Evolutionary conservation across 2,888 invertebrate genomes (phyloP), one percentile per base, ranked within the genome.

Genomic region (Linnaemya vulpina): DNA sequence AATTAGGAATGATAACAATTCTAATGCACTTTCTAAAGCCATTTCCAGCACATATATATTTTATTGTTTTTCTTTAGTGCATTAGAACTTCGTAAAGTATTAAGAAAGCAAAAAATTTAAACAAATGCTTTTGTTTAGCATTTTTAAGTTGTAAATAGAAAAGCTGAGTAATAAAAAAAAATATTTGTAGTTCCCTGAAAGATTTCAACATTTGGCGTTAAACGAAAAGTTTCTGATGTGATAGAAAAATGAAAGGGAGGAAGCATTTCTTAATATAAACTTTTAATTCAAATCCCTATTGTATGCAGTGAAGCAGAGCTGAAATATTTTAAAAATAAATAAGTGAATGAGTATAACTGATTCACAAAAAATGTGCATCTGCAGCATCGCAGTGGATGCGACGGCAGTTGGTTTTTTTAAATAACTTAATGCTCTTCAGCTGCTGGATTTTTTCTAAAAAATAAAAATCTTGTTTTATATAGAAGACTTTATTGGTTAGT

Each of bases 31-130:
- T 30, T 2, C 30, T 30, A 30, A 30, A 30, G 30, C 30, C 30
- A 11, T 13, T 40, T 3, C 13, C 11, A 9, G 11, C 10, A 11
- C 11, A 8, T 40, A 3, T 40, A 11, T 40, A 9, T 40, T 40
- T 40, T 40, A 10, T 40, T 40, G 8, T 40, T 40, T 40, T 17
- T 51, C 20, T 51, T 51, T 51, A 46, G 10, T 67, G 46, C 35
- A 46, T 30, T 49, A 17, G 11, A 67, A 25, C 25, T 49, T 40
- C 15, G 5, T 9, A 22, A 25, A 58, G 71, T 58, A 25, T 40
- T 71, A 58, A 25, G 51, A 55, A 40, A n/a, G 70, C 55, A 58
- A 30, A 25, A 71, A 43, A 43, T 30, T 58, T 25, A 71, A 17
- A n/a, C 4, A 55, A 17, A n/a, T 71, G 11, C 25, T 43, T 1